Percentiles rank a stretch among this genome's conserved stretches.
Conservation (phyloP, 2,888 invertebrate species). For the Masnerella sp. region DNA sequence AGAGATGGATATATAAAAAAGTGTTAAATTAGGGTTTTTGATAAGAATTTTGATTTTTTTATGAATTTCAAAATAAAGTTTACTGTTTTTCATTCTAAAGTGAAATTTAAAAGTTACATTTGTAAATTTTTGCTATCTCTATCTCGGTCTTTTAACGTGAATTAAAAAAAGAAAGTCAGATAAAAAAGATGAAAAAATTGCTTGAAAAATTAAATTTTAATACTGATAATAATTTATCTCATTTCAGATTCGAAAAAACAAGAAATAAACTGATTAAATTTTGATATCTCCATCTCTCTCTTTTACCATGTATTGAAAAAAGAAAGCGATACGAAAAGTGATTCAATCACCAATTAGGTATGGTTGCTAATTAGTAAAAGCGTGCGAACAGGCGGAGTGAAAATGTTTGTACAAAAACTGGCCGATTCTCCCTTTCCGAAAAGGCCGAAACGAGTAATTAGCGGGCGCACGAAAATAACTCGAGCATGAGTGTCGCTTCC, state of each 20-base stretch:
- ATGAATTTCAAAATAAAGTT: no score
- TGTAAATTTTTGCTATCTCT: no score
- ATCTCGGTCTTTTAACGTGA: no score
- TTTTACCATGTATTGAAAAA: neutral
- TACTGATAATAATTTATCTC: neutral
- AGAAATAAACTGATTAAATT: neutral
- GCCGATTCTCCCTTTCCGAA: slow-evolving; percentile 15
- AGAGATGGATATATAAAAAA: no score
- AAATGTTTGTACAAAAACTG: slow-evolving; percentile 29
- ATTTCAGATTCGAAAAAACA: neutral
- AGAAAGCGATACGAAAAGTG: neutral
- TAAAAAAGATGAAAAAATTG: no score
- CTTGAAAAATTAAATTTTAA: no score
- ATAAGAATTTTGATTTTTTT: no score
- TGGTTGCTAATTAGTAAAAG: slow-evolving; percentile 40
- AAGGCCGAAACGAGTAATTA: slow-evolving; percentile 45
- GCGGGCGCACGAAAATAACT: slow-evolving; percentile 30
- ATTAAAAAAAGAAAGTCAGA: no score
- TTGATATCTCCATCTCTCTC: neutral
- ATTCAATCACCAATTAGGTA: slow-evolving; percentile 27
- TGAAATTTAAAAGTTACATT: no score
- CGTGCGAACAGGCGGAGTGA: slow-evolving; percentile 32
- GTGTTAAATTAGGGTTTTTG: no score
- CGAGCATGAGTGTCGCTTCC: slow-evolving; percentile 26
- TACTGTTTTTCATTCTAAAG: no score